Evolutionary conservation across 2,113 vertebrate genomes (phyloP), one percentile per base, ranked within the genome.

Genomic region (Orthonyx spaldingii): DNA sequence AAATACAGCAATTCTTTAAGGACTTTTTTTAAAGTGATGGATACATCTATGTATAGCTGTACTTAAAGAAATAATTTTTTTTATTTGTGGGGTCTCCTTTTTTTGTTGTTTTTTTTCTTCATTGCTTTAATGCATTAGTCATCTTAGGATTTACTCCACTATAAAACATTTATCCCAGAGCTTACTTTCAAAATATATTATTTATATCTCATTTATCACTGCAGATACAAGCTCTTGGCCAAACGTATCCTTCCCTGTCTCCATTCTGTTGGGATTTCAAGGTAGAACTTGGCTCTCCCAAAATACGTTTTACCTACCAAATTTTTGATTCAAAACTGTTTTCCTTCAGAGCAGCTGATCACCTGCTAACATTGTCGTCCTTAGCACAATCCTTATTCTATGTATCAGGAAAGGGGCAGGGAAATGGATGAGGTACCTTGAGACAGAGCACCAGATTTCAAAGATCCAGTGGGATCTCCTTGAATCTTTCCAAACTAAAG

Each of bases 121-220:
- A 59, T 81, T 78, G 42, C 42, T 57, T 90, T 87, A 92, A 93
- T 79, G 53, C 65, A 69, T 87, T 83, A 75, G 74, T 87, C 74
- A 50, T 87, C 10, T 77, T 60, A 93, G 74, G 46, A 95, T 81
- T 96, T 94, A 92, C 75, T 95, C 53, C n/a, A 52, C 75, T 92
- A 60, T 77, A 87, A 96, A 95, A 91, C 74, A 95, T 86, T 91
- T 60, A 92, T 92, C 55, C 53, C 49, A 83, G 84, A 84, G 66
- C 78, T 86, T 70, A 82, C 61, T 68, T 94, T 92, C 78, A 83
- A 95, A 93, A 91, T 65, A 46, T 2, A 69, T 93, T 92, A 86
- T 96, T 96, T 94, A 95, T 94, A 72, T 18, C 23, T 74, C 52
- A 35, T 94, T 92, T 95, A 93, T 95, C 88, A 94, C n/a, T 56